Base-by-base conservation (phyloP, 1,140 invertebrate species). In the Tetramorium alpestre region DNA sequence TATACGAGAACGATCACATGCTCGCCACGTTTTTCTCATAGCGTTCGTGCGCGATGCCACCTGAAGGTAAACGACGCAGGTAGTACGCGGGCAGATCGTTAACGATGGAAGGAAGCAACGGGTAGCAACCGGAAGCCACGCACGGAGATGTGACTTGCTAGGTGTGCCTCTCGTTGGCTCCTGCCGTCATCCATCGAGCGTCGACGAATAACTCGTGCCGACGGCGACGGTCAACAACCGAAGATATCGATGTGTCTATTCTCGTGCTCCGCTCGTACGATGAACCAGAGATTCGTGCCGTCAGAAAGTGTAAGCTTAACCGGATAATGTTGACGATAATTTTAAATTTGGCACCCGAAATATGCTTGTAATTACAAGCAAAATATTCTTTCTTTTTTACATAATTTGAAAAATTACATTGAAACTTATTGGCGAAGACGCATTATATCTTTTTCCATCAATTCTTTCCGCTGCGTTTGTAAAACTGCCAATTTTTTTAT, bases 61-160 rank as follows among this genome's bases (percentile, higher is more conserved):
- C 60, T 67, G 82, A 77, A 77, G 82, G 73, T 56, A 76, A 78
- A 85, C 60, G 85, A 80, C 72, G 84, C 49, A 25, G 41, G 77
- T 56, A 78, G 81, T 65, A 72, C 56, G 58, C 76, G 77, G 44
- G 70, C 87, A 67, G 87, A 88, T 91, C 91, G 94, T 94, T 94
- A 93, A 89, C 90, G 91, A 94, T 93, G 92, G 91, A 89, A 94
- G 94, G 94, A 94, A 94, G 92, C 91, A 90, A 90, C 86, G 86
- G 76, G 69, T 91, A 90, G 90, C 65, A 93, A 88, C 93, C 94
- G 94, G 94, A 94, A 94, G 87, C 94, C 94, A 94, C 94, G 94
- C 94, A 92, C 94, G 85, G 92, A 94, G 94, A 94, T 94, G 94
- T 94, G 94, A 94, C 93, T 92, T 60, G 84, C 81, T 69, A 69